Evolutionary conservation across 2,888 invertebrate species (phyloP).

Genomic region (Gerris lacustris): DNA sequence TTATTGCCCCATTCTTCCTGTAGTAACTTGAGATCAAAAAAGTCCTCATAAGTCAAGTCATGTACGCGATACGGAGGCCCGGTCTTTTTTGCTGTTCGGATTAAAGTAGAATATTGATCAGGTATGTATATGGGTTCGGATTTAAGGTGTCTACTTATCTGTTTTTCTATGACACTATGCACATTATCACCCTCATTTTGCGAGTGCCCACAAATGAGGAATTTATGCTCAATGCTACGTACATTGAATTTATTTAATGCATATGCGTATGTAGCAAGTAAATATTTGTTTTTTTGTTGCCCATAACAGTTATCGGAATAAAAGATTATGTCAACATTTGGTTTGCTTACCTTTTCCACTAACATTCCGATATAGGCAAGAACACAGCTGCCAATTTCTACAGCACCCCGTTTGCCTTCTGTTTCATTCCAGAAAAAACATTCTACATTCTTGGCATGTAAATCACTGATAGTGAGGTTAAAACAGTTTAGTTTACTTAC

Average conservation of each 20-base stretch:
- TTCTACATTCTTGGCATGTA: conserved; percentile 11
- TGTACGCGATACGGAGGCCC: no score
- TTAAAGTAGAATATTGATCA: no score
- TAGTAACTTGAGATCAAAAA: no score
- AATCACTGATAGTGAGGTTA: conserved; percentile 16
- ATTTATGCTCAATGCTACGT: no score
- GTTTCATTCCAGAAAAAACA: conserved; percentile 18
- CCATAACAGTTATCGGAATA: conserved; percentile 14
- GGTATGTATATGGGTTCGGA: no score
- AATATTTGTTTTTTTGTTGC: conserved; percentile 10
- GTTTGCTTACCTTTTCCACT: neutral
- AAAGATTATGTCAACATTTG: conserved; percentile 1
- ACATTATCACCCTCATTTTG: no score
- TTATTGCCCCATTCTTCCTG: no score
- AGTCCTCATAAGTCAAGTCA: no score
- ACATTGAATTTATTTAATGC: neutral
- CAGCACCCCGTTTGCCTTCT: conserved; percentile 11
- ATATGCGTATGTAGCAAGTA: neutral
- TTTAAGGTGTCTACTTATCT: no score
- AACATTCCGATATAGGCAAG: neutral
- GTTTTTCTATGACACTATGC: no score
- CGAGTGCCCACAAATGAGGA: no score
- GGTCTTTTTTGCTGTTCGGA: no score
- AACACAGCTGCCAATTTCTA: conserved; percentile 15
- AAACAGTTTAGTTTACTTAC: conserved; percentile 12